A percentile compares a stretch with the other conserved stretches of the same genome.
Conservation (phyloP, 2,113 vertebrate species). For the Lycaon pictus region DNA sequence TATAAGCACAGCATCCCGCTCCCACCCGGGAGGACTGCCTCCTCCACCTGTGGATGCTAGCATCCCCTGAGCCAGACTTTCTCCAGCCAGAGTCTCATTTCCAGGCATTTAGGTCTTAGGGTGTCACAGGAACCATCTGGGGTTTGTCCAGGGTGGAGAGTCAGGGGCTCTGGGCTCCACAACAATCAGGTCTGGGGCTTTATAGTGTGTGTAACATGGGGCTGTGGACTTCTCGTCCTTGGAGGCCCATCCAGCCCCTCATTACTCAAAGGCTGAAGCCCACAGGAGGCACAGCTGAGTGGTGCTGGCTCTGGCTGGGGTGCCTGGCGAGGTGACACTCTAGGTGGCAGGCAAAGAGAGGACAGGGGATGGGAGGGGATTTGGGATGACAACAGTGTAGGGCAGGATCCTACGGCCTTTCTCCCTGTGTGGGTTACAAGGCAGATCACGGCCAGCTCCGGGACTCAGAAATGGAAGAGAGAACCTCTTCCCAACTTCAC, state of each 20-base stretch:
- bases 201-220: neutral
- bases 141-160: neutral
- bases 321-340: too few species aligned
- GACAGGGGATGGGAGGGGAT: too few species aligned
- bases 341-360: too few species aligned
- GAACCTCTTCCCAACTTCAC: neutral
- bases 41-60: fast-evolving
- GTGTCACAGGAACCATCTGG: neutral
- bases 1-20: neutral
- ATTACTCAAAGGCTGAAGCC: neutral
- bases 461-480: neutral
- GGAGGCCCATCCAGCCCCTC: neutral
- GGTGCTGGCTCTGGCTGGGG: neutral
- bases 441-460: neutral
- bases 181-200: neutral
- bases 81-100: neutral
- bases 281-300: too few species aligned
- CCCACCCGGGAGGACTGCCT: neutral
- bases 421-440: neutral
- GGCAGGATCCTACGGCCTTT: neutral
- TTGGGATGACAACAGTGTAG: neutral
- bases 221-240: neutral
- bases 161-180: neutral
- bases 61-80: neutral
- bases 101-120: neutral